Conservation (phyloP, 2,888 invertebrate genomes). For the Polymixis flavicincta region DNA sequence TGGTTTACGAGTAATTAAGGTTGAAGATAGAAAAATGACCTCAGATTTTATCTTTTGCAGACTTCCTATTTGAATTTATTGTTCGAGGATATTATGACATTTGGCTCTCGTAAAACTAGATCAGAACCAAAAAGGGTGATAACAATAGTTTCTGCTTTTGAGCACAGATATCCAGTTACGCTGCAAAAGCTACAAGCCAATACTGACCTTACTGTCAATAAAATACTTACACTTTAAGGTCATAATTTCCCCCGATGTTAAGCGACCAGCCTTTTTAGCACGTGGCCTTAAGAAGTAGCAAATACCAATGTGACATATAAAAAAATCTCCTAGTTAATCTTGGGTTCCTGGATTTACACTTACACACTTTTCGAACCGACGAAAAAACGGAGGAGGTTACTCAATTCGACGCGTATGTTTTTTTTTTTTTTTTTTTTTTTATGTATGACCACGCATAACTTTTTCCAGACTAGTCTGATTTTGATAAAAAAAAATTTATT, state of each 20-base stretch:
- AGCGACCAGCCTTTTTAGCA: too few species aligned
- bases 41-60: conserved; percentile 8
- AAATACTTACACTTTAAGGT: background rate
- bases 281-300: background rate
- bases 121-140: background rate
- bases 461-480: too few species aligned
- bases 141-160: background rate
- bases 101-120: background rate
- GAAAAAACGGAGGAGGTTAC: too few species aligned
- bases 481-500: too few species aligned
- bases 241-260: background rate
- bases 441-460: too few species aligned
- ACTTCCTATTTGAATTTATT: background rate
- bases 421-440: too few species aligned
- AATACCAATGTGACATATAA: background rate
- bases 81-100: background rate
- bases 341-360: background rate
- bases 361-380: too few species aligned
- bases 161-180: background rate
- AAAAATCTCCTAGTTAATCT: background rate
- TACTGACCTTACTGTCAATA: background rate
- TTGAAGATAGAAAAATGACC: conserved; percentile 7
- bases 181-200: background rate
- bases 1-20: conserved; percentile 14
- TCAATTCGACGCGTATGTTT: too few species aligned